Evolutionary conservation across 2,888 invertebrate species (phyloP).

Genomic region (Noctua janthina): DNA sequence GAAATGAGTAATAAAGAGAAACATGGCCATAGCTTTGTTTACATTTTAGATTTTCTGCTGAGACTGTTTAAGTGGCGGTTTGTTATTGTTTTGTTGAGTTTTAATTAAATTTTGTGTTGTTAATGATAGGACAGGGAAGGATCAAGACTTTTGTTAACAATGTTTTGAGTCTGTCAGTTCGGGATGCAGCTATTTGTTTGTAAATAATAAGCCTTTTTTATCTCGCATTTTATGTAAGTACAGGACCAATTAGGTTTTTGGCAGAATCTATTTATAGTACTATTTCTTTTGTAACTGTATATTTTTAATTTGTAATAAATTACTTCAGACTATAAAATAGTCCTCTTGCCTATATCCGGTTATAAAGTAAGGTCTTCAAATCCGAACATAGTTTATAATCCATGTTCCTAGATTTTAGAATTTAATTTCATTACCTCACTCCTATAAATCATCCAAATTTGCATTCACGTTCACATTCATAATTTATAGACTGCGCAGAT

Average conservation of each 20-base stretch:
- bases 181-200: not conserved
- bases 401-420: not conserved
- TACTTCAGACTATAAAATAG: not conserved
- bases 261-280: not conserved
- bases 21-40: conserved; percentile 41
- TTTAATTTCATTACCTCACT: not conserved
- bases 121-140: not conserved
- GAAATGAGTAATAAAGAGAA: conserved; percentile 62
- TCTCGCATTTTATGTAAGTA: not conserved
- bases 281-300: not conserved
- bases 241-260: not conserved
- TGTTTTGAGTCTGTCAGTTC: not conserved
- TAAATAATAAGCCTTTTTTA: not conserved
- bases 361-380: not conserved
- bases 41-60: conserved; percentile 41
- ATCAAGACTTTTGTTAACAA: conserved; percentile 9
- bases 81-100: conserved; percentile 31
- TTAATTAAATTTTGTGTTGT: conserved; percentile 37
- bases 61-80: conserved; percentile 35
- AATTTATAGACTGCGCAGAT: conserved; percentile 23
- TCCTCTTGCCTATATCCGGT: not conserved
- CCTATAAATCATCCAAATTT: conserved; percentile 4
- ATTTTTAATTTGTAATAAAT: not conserved
- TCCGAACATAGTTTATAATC: not conserved
- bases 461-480: conserved; percentile 20